phyloP scores from a whole-genome alignment of 2,797 vertebrate species.

The Psittacula echo region DNA sequence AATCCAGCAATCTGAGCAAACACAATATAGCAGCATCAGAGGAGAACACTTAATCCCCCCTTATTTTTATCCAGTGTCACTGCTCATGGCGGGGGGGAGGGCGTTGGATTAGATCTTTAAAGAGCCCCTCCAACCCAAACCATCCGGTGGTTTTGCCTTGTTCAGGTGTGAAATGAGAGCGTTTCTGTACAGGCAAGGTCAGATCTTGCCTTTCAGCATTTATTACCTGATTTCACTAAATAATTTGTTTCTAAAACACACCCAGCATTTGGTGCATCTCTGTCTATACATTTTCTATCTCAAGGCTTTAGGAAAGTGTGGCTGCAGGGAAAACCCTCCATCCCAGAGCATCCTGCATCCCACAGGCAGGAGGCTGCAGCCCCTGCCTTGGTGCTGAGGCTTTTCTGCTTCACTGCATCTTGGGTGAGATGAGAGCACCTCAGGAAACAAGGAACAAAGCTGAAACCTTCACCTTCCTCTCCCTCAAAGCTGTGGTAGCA shows the following conservation, averaged over 20 bases:
- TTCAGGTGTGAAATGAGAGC: not conserved
- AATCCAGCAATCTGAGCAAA: not conserved
- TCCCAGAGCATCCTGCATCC: too few relatives aligned
- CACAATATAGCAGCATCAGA: not conserved
- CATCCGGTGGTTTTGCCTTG: not conserved
- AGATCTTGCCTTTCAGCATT: not conserved
- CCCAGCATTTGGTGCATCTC: not conserved
- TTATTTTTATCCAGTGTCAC: not conserved
- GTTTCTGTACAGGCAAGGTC: not conserved
- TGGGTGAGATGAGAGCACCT: fast-evolving
- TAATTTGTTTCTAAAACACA: fast-evolving
- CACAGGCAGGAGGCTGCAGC: not conserved
- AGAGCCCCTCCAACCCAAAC: not conserved
- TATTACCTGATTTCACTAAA: not conserved
- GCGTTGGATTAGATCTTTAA: not conserved
- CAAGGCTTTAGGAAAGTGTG: fast-evolving
- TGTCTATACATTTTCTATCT: fast-evolving
- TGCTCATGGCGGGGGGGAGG: not conserved
- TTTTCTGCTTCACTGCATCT: not conserved
- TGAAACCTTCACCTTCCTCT: fast-evolving
- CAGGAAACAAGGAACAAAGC: not conserved
- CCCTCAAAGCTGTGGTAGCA: fast-evolving
- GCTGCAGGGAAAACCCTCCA: not conserved
- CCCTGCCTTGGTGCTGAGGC: fast-evolving
- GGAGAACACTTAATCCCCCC: not conserved